Base-by-base conservation (phyloP, 2,797 vertebrate species). In the Girardinus metallicus region DNA sequence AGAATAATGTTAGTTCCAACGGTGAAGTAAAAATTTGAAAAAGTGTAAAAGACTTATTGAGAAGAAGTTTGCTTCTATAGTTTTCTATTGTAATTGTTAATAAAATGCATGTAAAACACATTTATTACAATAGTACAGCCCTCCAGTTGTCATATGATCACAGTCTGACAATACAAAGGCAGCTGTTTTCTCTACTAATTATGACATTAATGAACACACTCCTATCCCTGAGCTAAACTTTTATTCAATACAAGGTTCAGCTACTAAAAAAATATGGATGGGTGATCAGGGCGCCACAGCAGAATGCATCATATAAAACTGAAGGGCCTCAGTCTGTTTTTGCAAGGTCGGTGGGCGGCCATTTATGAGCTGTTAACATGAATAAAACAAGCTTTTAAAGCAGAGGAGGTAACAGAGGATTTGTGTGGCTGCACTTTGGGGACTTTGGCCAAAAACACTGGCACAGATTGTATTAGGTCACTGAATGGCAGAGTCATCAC, bases 341-440 rank as follows among this genome's bases (percentile, higher is more conserved):
- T 83, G 80, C 81, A 57, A 83, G 81, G 92, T 82, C 64, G 78
- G 88, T 92, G 92, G 91, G 87, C 87, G 77, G 85, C 88, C 89
- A 90, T 94, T 94, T 93, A 93, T 90, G 93, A 93, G 94, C 91
- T 90, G 92, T 87, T 92, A 94, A 94, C 93, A 93, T 84, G 90
- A 92, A 89, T 71, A 88, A 92, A 92, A 93, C 87, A 87, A 86
- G 92, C 84, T 86, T 93, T 90, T 91, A 86, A 90, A 93, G 85
- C 78, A 68, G 82, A 92, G 88, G 39, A 73, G 91, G 87, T 93
- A 94, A 91, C 84, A 83, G 86, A 90, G 90, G 82, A 92, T 92
- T 91, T 88, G 89, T 92, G 90, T 86, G 79, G 88, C 85, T 81
- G 84, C 77, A 43, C 81, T 8, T 83, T 73, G 43, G 70, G 87